Evolutionary conservation across 2,797 vertebrate genomes (phyloP).

Genomic region (Neosilurus hyrtlii): DNA sequence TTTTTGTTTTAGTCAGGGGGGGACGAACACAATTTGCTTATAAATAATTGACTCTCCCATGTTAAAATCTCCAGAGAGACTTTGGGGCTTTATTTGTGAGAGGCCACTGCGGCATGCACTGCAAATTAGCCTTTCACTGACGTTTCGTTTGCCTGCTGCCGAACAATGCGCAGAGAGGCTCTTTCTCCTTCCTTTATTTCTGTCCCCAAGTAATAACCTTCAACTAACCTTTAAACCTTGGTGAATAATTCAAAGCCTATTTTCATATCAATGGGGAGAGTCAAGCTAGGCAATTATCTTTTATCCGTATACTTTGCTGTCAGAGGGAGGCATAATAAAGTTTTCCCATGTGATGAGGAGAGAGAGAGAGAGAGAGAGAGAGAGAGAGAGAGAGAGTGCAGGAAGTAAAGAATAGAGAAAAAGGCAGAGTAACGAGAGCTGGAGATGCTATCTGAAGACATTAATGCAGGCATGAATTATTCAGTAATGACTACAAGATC

Average conservation of each 20-base stretch:
- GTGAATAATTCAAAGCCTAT: slow-evolving; percentile 95
- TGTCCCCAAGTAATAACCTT: slow-evolving; percentile 88
- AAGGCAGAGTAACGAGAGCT: slow-evolving; percentile 43
- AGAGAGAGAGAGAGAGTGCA: slow-evolving; percentile 14
- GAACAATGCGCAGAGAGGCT: slow-evolving; percentile 70
- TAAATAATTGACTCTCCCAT: slow-evolving; percentile 87
- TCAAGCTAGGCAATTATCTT: slow-evolving; percentile 97
- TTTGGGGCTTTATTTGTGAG: slow-evolving; percentile 74
- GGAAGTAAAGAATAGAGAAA: slow-evolving; percentile 23
- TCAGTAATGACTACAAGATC: slow-evolving; percentile 92
- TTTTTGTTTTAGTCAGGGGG: slow-evolving; percentile 26
- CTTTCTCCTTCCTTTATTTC: slow-evolving; percentile 64
- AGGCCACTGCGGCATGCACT: slow-evolving; percentile 74
- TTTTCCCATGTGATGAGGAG: slow-evolving; percentile 82
- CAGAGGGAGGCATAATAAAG: slow-evolving; percentile 89
- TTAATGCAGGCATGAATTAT: slow-evolving; percentile 92
- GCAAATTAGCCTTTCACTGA: slow-evolving; percentile 86
- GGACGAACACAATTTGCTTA: slow-evolving; percentile 77
- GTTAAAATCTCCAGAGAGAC: slow-evolving; percentile 84
- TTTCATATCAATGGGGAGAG: slow-evolving; percentile 96
- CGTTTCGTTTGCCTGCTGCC: slow-evolving; percentile 79
- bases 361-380: slow-evolving; percentile 27
- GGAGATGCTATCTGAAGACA: slow-evolving; percentile 86
- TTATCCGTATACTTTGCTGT: slow-evolving; percentile 91
- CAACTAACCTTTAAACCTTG: slow-evolving; percentile 95